Evolutionary conservation across 2,888 invertebrate species (phyloP).

Genomic region (Biston betularia): DNA sequence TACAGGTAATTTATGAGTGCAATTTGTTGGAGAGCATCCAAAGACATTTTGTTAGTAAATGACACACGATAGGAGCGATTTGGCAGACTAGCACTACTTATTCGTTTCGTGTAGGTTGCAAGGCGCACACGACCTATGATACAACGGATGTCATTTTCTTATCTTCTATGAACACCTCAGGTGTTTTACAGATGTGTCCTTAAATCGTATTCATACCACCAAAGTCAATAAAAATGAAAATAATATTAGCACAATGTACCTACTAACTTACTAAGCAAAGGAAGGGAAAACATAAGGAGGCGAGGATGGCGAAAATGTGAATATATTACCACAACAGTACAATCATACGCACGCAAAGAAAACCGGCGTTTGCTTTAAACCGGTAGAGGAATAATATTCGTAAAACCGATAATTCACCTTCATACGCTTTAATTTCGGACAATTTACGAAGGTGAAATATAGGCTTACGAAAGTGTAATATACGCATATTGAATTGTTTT

Average conservation of each 20-base stretch:
- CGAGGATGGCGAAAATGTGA: conserved; percentile 83
- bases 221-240: conserved; percentile 27
- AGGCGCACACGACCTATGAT: conserved; percentile 46
- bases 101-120: conserved; percentile 52
- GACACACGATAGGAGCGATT: conserved; percentile 61
- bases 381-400: conserved; percentile 71
- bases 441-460: conserved; percentile 65
- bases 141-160: conserved; percentile 54
- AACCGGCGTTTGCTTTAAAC: conserved; percentile 66
- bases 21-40: conserved; percentile 61
- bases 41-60: conserved; percentile 58
- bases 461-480: conserved; percentile 31
- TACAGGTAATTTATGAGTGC: conserved; percentile 55
- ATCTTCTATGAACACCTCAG: conserved; percentile 47
- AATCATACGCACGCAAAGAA: conserved; percentile 83
- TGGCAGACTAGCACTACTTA: conserved; percentile 58
- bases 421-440: conserved; percentile 77
- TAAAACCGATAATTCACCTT: conserved; percentile 81
- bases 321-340: conserved; percentile 80
- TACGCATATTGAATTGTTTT: conserved; percentile 35
- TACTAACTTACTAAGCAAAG: conserved; percentile 58
- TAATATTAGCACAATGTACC: conserved; percentile 42
- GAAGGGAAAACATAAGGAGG: conserved; percentile 77
- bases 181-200: not conserved
- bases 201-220: too few species aligned